Conservation (phyloP, 2,113 vertebrate species). For the Gavialis gangeticus region DNA sequence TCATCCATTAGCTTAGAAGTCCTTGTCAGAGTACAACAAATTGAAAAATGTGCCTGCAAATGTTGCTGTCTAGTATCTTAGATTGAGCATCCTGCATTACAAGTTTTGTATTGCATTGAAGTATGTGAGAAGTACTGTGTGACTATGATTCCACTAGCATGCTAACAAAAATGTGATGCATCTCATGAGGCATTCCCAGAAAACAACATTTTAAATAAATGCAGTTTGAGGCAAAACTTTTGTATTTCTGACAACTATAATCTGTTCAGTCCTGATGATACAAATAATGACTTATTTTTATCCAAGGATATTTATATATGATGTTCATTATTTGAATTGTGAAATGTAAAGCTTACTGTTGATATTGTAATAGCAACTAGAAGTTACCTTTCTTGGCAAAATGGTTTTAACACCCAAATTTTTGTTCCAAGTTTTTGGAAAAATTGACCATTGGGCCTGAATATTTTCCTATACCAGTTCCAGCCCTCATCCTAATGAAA, state of each 20-base stretch:
- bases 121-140: neutral
- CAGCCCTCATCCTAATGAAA: neutral
- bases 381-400: neutral
- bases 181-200: fast-evolving
- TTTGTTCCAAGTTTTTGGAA: conserved; percentile 1
- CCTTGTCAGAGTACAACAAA: neutral
- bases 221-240: neutral
- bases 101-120: neutral
- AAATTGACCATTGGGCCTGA: neutral
- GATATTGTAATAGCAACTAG: neutral
- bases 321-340: conserved; percentile 3
- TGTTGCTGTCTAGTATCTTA: neutral
- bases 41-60: neutral
- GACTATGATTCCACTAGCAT: fast-evolving
- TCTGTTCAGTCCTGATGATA: neutral
- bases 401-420: neutral
- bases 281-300: neutral
- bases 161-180: neutral
- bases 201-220: neutral
- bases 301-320: conserved; percentile 8
- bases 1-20: neutral
- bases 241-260: neutral
- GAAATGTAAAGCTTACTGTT: neutral
- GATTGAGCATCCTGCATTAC: neutral
- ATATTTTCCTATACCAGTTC: neutral